Evolutionary conservation across 2,888 invertebrate genomes (phyloP), one percentile per base, ranked within the genome.

Genomic region (Lasioglossum marginatum): DNA sequence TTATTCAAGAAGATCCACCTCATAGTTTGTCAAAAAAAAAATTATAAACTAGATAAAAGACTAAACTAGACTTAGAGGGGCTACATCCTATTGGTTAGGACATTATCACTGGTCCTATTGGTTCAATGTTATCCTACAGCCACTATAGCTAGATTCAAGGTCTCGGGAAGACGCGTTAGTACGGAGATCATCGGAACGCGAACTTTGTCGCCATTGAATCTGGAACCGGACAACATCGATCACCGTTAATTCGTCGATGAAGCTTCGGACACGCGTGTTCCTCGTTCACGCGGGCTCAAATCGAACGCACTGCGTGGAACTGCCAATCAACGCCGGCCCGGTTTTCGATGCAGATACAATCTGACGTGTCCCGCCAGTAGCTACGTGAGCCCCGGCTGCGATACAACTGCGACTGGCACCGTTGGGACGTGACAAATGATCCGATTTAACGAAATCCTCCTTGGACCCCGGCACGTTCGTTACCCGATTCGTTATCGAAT

Each of bases 341-440:
- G 86, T 92, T 91, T 60, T 89, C 85, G 82, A 81, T 82, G 79
- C 83, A 88, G 89, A 89, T 89, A 91, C 87, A 73, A 92, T 91
- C 92, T 89, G 91, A 92, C 89, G 82, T 34, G 31, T 87, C 82
- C 87, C 85, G 83, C 83, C 85, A 83, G 85, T 87, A 88, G 83
- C 86, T 87, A 86, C 82, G 81, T 83, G 81, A 77, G 66, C 43
- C 73, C n/a, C 52, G 52, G 37, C 19, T 6, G 23, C 77, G 87
- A 79, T 90, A 82, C 87, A 73, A 78, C 76, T 77, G 78, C 60
- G 27, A 77, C 79, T 31, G 82, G 82, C 77, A 84, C 80, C 77
- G 86, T 60, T 68, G 68, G 76, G 73, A 86, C 82, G 89, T 92
- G 92, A 92, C 91, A 92, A 92, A 92, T 92, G 92, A 92, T 92